A percentile compares a stretch with the other conserved stretches of the same genome.
Conservation (phyloP, 2,113 vertebrate species). For the Otis tarda region DNA sequence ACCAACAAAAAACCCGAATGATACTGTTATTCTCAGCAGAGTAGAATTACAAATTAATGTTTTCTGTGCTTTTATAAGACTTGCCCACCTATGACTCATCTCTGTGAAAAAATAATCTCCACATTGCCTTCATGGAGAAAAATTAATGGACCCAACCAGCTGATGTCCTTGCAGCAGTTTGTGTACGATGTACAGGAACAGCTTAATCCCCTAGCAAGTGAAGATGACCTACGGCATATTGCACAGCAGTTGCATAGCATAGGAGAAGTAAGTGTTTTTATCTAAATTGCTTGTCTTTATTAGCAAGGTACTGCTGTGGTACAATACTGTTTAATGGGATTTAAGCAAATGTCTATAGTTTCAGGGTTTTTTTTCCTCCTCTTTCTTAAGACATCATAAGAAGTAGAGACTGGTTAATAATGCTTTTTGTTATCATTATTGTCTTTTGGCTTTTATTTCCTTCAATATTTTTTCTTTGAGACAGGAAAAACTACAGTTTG, state of each 20-base stretch:
- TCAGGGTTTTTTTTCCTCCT: neutral
- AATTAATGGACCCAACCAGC: slow-evolving; percentile 92
- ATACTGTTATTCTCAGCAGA: neutral
- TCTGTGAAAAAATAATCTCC: slow-evolving; percentile 91
- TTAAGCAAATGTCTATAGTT: neutral
- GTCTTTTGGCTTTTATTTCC: neutral
- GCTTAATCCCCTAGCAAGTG: slow-evolving; percentile 93
- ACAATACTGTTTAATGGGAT: neutral
- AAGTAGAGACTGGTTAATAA: neutral
- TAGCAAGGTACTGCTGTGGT: neutral
- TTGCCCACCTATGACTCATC: slow-evolving; percentile 86
- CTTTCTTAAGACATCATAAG: neutral
- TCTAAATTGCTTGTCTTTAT: neutral
- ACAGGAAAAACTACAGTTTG: neutral
- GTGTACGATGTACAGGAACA: slow-evolving; percentile 92
- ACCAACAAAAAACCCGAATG: too few relatives aligned
- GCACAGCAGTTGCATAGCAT: slow-evolving; percentile 92
- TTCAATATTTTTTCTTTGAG: neutral
- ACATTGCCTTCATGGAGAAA: slow-evolving; percentile 92
- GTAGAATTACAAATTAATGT: neutral
- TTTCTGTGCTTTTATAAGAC: slow-evolving; percentile 72
- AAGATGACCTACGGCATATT: slow-evolving; percentile 86
- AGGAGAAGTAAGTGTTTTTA: slow-evolving; percentile 84
- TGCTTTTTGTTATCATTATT: neutral
- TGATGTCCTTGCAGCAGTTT: slow-evolving; percentile 95